Conservation (phyloP, 2,113 vertebrate species). For the Misgurnus mizolepis region DNA sequence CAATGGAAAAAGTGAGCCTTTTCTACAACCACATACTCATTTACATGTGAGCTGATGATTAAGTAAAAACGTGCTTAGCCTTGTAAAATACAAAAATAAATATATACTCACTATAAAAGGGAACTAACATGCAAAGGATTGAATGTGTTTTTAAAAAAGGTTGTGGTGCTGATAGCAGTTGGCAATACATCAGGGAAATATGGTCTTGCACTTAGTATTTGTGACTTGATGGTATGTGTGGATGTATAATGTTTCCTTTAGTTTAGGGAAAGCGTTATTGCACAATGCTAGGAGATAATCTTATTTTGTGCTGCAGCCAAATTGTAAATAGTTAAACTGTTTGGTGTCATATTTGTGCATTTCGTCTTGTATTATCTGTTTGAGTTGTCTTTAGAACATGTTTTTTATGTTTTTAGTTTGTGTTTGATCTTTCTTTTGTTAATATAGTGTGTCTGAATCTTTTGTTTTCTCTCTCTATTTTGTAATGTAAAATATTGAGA, state of each 20-base stretch:
- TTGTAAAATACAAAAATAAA: neutral
- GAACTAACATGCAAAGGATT: neutral
- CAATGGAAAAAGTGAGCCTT: conserved; percentile 4
- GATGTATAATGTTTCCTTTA: conserved; percentile 45
- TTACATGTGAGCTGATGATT: neutral
- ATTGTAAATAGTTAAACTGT: conserved; percentile 54
- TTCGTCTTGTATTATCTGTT: neutral
- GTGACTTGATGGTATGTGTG: conserved; percentile 29
- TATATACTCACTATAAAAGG: conserved; percentile 3
- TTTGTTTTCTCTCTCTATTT: neutral
- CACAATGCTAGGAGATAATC: conserved; percentile 54
- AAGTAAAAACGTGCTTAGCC: neutral
- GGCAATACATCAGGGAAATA: conserved; percentile 44
- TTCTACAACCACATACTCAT: neutral
- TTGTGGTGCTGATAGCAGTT: conserved; percentile 29
- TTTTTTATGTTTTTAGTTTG: neutral
- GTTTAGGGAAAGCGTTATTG: conserved; percentile 54
- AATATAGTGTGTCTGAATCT: conserved; percentile 1
- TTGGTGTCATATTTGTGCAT: conserved; percentile 49
- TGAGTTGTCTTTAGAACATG: conserved; percentile 13
- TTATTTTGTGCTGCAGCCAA: conserved; percentile 52
- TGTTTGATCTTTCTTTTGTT: conserved; percentile 16
- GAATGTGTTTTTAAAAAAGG: conserved; percentile 20
- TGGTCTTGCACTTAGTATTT: conserved; percentile 40
- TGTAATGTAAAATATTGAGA: neutral